Evolutionary conservation across 1,140 invertebrate genomes (phyloP), one percentile per base, ranked within the genome.

Genomic region (Eupeodes corollae): DNA sequence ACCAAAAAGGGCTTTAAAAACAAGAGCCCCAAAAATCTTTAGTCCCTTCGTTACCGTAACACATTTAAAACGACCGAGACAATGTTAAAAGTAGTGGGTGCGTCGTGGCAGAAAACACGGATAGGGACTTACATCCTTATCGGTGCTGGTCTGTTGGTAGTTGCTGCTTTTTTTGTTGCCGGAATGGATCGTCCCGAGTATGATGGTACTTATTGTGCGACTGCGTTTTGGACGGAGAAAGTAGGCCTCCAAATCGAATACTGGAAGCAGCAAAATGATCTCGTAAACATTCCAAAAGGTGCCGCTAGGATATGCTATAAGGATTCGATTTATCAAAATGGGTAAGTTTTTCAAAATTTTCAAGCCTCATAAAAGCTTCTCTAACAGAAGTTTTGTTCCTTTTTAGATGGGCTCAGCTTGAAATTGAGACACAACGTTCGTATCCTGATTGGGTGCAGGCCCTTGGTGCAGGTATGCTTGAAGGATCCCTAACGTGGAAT

Each of bases 391-490:
- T 6, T 10, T 5, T 13, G n/a, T n/a, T 26, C 8, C 3, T 5
- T 6, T 52, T 2, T 53, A 85, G 83, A 26, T 90, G 86, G 86
- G 84, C 83, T 2, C 75, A 78, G 52, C 67, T 91, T 13, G 86
- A 90, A 73, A 77, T 90, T 42, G 80, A 86, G 69, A 86, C 85
- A 6, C 78, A 85, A 50, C 63, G 71, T 35, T 72, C 74, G 2
- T 86, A 80, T 65, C 76, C 81, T 5, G 84, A 88, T 62, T 75
- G 77, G 51, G 75, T 85, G 8, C 91, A 94, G 71, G 88, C 88
- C 0, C 91, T 84, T 63, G 83, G 85, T 2, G 89, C 90, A n/a
- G 91, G 91, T 9, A 73, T 89, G n/a, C 72, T 88, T 1, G 91
- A 94, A 70, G 90, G 89, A 0, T 80, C 80, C 26, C 61, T 89